Percentiles rank a stretch among this genome's conserved stretches.
Conservation (phyloP, 2,888 invertebrate genomes). For the Epirrhoe alternata region DNA sequence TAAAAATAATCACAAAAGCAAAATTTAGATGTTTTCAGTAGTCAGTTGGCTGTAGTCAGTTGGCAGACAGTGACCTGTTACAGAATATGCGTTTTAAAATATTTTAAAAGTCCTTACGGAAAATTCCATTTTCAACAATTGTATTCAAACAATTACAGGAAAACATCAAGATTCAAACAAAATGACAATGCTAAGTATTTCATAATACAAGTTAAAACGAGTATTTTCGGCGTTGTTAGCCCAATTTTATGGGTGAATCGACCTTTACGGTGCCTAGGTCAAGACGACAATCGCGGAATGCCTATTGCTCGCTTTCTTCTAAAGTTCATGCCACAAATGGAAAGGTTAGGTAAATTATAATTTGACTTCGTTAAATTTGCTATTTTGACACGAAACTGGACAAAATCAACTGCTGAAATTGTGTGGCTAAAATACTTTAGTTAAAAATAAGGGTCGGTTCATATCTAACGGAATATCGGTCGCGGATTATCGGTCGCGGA, state of each 20-base stretch:
- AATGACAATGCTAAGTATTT: conserved; percentile 32
- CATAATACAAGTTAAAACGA: conserved; percentile 19
- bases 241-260: conserved; percentile 26
- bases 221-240: conserved; percentile 23
- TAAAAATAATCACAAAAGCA: no score
- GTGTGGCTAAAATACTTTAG: no score
- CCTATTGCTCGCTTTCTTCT: conserved; percentile 7
- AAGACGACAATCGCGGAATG: conserved; percentile 24
- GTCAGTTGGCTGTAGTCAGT: no score
- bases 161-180: conserved; percentile 16
- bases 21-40: no score
- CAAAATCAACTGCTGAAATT: no score
- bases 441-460: no score
- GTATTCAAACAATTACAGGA: conserved; percentile 1
- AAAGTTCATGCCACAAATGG: conserved; percentile 15
- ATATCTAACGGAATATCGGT: no score
- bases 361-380: conserved; percentile 5
- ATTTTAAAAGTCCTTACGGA: neutral
- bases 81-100: no score
- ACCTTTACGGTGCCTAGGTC: conserved; percentile 32
- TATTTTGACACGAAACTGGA: no score
- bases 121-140: neutral
- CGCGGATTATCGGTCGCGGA: no score
- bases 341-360: conserved; percentile 18
- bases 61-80: no score